Evolutionary conservation across 2,888 invertebrate species (phyloP).

Genomic region (Orthosia incerta): DNA sequence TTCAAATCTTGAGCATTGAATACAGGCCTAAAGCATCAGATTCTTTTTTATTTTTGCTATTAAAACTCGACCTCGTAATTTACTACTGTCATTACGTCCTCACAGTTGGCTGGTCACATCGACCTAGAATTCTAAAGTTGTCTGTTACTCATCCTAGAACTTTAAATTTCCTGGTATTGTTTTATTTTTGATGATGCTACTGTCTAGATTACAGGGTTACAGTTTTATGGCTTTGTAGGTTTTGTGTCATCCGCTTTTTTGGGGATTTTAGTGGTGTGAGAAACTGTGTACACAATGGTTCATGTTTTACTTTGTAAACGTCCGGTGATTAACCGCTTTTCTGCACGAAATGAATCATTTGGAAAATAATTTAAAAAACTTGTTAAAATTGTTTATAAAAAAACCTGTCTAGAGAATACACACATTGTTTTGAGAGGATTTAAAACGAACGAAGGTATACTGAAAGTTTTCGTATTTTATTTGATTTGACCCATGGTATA

Average conservation of each 20-base stretch:
- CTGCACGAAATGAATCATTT: slow-evolving; percentile 10
- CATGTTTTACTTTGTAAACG: slow-evolving; percentile 8
- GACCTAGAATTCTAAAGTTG: slow-evolving; percentile 68
- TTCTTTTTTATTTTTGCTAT: slow-evolving; percentile 36
- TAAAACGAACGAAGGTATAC: background rate
- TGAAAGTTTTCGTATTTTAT: background rate
- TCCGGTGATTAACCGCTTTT: slow-evolving; percentile 30
- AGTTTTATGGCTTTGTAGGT: slow-evolving; percentile 34
- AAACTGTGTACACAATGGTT: slow-evolving; percentile 47
- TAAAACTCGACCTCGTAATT: slow-evolving; percentile 42
- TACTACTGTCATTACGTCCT: slow-evolving; percentile 56
- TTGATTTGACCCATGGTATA: too few species aligned
- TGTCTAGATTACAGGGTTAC: slow-evolving; percentile 27
- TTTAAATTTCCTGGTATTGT: slow-evolving; percentile 66
- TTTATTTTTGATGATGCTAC: slow-evolving; percentile 50
- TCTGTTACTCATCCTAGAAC: slow-evolving; percentile 66
- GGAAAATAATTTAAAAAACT: slow-evolving; percentile 14
- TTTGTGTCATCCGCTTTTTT: slow-evolving; percentile 47
- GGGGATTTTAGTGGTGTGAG: slow-evolving; percentile 33
- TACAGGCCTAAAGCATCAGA: background rate
- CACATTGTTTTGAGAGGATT: background rate
- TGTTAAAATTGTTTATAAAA: background rate
- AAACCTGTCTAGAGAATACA: background rate
- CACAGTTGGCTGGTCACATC: slow-evolving; percentile 63
- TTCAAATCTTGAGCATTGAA: slow-evolving; percentile 5